Evolutionary conservation across 2,888 invertebrate genomes (phyloP), one percentile per base, ranked within the genome.

Genomic region (Campaea margaritaria): DNA sequence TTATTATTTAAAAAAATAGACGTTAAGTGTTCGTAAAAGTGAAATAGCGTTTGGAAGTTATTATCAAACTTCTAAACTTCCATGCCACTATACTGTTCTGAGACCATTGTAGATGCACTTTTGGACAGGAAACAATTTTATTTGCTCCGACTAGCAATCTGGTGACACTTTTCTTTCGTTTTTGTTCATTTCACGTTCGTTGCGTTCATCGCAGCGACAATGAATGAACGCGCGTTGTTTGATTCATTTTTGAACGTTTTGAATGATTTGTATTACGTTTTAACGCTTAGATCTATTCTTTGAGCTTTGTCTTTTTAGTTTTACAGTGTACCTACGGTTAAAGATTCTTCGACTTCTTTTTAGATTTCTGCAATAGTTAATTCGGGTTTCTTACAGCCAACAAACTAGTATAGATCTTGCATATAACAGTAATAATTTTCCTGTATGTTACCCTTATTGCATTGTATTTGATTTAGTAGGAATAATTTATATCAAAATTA

Each of bases 91-190:
- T 15, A 11, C 5, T 11, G 49, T 50, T 51, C 31, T 61, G 59
- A 7, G 5, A 56, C 63, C 75, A 78, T 48, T 81, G 75, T 85
- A 64, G 78, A 75, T 55, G 57, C 59, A 39, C 62, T 54, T 65
- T 65, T 53, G 71, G 76, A 82, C 86, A 85, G 86, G 86, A 87
- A 88, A 85, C 82, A 72, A 70, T 85, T 88, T 87, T 86, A 84
- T 89, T 88, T 87, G 81, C 79, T 86, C 80, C 74, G 75, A 67
- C 74, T 72, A 78, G 76, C 76, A 74, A 79, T 82, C 81, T 74
- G 76, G 79, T 80, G 82, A 77, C 77, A 82, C 80, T 82, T 83
- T 82, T 78, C 75, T 78, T 82, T 78, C 75, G 79, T 83, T 85
- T 83, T 77, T 63, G 74, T 76, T 77, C 75, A 77, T 81, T 83